Conservation (phyloP, 1,140 invertebrate genomes). For the Cotesia typhae region DNA sequence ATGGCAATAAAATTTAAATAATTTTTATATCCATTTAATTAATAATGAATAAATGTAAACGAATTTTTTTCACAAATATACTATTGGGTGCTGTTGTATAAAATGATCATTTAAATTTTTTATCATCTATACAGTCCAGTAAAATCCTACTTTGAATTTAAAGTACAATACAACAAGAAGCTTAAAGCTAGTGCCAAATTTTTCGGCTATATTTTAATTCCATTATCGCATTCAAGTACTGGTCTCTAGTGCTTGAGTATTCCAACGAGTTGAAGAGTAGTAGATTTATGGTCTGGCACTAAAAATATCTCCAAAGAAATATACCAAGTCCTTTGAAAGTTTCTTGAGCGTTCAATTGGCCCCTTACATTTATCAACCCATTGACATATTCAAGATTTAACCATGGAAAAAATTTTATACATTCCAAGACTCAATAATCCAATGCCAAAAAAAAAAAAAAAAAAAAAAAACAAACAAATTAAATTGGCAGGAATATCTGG, state of each 20-base stretch:
- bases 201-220: background rate
- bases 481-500: slow-evolving; percentile 6
- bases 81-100: no score
- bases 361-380: slow-evolving; percentile 13
- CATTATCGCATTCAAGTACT: background rate
- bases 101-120: no score
- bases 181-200: background rate
- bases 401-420: background rate
- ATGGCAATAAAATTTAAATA: background rate
- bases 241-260: background rate
- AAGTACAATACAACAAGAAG: background rate
- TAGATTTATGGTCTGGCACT: slow-evolving; percentile 24
- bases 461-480: background rate
- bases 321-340: slow-evolving; percentile 12
- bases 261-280: slow-evolving; percentile 2
- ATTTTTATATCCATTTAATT: no score
- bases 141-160: no score
- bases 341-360: slow-evolving; percentile 16
- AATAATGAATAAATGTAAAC: background rate
- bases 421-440: background rate
- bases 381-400: background rate
- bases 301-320: slow-evolving; percentile 15
- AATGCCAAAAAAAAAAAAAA: background rate
- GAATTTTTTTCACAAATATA: background rate
- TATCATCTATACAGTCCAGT: no score